phyloP scores from a whole-genome alignment of 2,888 invertebrate species.

The Siphonodentalium dalli region DNA sequence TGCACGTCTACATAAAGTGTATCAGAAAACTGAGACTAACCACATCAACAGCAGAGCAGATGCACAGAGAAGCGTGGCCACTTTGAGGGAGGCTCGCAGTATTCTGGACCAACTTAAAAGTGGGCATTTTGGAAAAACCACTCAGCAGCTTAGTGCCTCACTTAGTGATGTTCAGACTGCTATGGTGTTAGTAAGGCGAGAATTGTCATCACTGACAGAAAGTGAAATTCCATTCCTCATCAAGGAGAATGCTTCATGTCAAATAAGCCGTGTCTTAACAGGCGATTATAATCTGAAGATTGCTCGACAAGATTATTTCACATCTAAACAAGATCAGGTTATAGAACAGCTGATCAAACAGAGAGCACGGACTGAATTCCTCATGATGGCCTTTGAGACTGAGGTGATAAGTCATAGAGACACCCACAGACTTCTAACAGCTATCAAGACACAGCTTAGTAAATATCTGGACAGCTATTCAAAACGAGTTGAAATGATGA shows the following conservation, averaged over 20 bases:
- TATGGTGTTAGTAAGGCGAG: constrained; percentile 29
- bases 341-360: constrained; percentile 52
- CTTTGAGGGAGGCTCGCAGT: constrained; percentile 33
- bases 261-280: constrained; percentile 53
- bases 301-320: constrained; percentile 60
- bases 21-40: constrained; percentile 46
- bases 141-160: neutral
- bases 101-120: constrained; percentile 1
- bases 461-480: constrained; percentile 35
- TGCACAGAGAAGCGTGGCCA: constrained; percentile 36
- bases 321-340: constrained; percentile 59
- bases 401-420: constrained; percentile 51
- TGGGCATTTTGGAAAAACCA: neutral
- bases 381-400: constrained; percentile 58
- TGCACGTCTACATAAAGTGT: constrained; percentile 50
- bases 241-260: constrained; percentile 47
- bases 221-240: constrained; percentile 48
- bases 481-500: constrained; percentile 50
- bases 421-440: constrained; percentile 48
- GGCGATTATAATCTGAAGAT: constrained; percentile 61
- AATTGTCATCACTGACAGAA: constrained; percentile 32
- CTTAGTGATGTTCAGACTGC: constrained; percentile 23
- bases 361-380: constrained; percentile 57
- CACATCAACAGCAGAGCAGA: constrained; percentile 44
- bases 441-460: constrained; percentile 40